Conservation (phyloP, 1,140 invertebrate species). For the Lordiphosa stackelbergi region DNA sequence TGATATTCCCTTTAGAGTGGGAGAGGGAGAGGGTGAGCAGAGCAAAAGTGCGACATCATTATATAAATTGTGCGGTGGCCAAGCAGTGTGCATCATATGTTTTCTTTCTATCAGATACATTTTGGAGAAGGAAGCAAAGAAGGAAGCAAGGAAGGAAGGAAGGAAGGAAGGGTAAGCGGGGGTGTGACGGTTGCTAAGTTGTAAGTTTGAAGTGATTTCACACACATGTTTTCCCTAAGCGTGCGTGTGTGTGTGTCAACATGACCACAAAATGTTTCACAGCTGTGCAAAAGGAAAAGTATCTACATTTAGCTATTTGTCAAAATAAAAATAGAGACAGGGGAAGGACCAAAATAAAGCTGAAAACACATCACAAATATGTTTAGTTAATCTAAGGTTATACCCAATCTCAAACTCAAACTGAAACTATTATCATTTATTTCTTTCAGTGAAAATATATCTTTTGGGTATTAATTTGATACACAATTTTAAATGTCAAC, state of each 20-base stretch:
- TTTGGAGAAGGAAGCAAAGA: not conserved
- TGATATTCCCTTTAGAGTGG: conserved; percentile 58
- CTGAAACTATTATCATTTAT: too few species aligned
- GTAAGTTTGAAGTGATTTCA: conserved; percentile 64
- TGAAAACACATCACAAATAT: too few species aligned
- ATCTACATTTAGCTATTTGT: conserved; percentile 52
- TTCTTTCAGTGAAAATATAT: too few species aligned
- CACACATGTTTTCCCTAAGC: conserved; percentile 60
- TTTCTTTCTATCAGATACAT: conserved; percentile 67
- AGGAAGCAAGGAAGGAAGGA: conserved; percentile 18
- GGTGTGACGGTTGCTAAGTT: conserved; percentile 6
- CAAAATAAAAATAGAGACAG: conserved; percentile 13
- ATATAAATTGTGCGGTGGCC: conserved; percentile 66
- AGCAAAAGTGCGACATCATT: conserved; percentile 73
- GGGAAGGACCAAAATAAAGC: not conserved
- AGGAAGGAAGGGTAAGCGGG: not conserved
- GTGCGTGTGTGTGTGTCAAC: conserved; percentile 32
- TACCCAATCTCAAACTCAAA: too few species aligned
- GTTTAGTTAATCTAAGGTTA: too few species aligned
- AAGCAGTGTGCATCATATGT: conserved; percentile 68
- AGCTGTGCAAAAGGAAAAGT: conserved; percentile 53
- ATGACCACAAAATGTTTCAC: conserved; percentile 71
- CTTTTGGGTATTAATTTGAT: too few species aligned
- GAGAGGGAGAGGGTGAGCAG: not conserved
- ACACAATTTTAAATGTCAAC: too few species aligned